phyloP scores from a whole-genome alignment of 2,888 invertebrate genomes.

The Dicroscelio sp. region DNA sequence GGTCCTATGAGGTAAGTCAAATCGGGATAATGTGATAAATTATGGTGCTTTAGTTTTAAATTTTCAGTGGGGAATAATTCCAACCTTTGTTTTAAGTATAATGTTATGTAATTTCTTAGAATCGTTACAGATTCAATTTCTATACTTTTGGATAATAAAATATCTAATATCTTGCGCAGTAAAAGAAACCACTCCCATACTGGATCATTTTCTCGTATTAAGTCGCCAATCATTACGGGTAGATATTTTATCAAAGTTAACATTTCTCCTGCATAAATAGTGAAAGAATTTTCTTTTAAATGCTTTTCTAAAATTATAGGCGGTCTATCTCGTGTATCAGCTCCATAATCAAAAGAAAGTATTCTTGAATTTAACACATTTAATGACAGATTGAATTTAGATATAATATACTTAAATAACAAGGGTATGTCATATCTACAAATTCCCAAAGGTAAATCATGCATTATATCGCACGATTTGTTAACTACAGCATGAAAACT shows the following conservation, averaged over 20 bases:
- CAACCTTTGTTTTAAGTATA: neutral
- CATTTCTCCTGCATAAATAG: constrained; percentile 11
- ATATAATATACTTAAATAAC: constrained; percentile 54
- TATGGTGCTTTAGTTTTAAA: neutral
- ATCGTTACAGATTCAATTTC: neutral
- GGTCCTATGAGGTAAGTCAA: neutral
- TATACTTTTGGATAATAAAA: neutral
- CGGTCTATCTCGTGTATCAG: constrained; percentile 65
- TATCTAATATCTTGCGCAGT: neutral
- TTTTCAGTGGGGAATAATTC: neutral
- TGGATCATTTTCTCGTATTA: neutral
- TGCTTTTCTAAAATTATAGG: constrained; percentile 52
- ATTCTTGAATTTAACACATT: constrained; percentile 61
- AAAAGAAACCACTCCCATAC: neutral
- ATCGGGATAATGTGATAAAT: neutral
- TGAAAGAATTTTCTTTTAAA: constrained; percentile 46
- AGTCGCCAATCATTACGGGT: neutral
- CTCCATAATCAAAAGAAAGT: constrained; percentile 62
- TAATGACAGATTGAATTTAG: constrained; percentile 56
- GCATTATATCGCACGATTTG: constrained; percentile 73
- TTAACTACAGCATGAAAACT: constrained; percentile 76
- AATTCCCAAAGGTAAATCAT: constrained; percentile 75
- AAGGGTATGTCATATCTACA: constrained; percentile 72
- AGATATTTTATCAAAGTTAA: neutral
- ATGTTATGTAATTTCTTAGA: neutral